Evolutionary conservation across 2,888 invertebrate genomes (phyloP), one percentile per base, ranked within the genome.

Genomic region (Pristionchus maxplancki): DNA sequence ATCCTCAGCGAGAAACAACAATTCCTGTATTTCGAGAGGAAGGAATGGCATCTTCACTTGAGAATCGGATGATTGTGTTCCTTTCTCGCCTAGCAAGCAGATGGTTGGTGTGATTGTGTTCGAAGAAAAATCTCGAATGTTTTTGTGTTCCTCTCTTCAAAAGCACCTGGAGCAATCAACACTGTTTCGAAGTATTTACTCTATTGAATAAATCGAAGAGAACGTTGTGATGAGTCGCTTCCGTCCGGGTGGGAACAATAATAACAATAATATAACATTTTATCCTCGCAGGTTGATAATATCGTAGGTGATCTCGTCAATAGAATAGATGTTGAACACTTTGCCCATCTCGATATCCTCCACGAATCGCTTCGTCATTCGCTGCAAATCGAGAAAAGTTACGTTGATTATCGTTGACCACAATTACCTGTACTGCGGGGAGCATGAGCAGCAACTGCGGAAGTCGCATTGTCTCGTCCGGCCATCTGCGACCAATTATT

Each of bases 311-410:
- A 87, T 24, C 15, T 3, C 50, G 24, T 71, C 71, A 15, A 87
- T 48, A 11, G 67, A 71, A n/a, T 71, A 87, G 67, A 87, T 87
- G 48, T 87, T 87, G 86, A 87, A 87, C 48, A 87, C 67, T n/a
- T 71, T 67, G 71, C 86, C 86, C 71, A 87, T 71, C 50, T 71
- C 86, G 24, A 87, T 71, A 50, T 87, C 86, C 50, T 87, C 86
- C 15, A 71, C 71, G 24, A 87, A 71, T 20, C 86, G 86, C 24
- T 50, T 44, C 24, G 71, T 50, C 86, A 87, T 87, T 34, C 71
- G 48, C 86, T 87, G 71, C 31, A 81, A 53, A 82, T 50, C 50
- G 44, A 81, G 15, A n/a, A 34, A n/a, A n/a, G n/a, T n/a, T n/a
- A n/a, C n/a, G n/a, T n/a, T n/a, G n/a, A n/a, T n/a, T 71, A 31